phyloP scores from a whole-genome alignment of 2,797 vertebrate genomes.

The Argya squamiceps region DNA sequence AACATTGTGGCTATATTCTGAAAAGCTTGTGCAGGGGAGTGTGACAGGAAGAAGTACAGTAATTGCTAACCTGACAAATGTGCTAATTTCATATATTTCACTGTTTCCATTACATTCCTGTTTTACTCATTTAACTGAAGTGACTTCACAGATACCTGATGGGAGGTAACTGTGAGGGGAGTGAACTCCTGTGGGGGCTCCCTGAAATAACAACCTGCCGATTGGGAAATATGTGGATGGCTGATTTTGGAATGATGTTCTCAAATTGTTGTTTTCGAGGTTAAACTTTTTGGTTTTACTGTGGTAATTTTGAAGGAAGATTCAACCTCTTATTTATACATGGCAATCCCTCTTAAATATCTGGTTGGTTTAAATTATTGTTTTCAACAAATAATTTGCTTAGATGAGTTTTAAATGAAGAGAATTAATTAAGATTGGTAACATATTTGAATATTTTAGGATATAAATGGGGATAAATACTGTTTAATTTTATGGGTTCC shows the following conservation, averaged over 20 bases:
- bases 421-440: not conserved
- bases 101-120: not conserved
- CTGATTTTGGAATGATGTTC: not conserved
- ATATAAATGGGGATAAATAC: not conserved
- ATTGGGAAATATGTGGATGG: not conserved
- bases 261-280: not conserved
- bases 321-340: not conserved
- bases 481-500: not conserved
- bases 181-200: not conserved
- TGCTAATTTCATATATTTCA: not conserved
- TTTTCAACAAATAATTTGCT: not conserved
- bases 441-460: not conserved
- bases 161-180: not conserved
- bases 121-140: not conserved
- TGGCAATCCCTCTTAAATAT: not conserved
- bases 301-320: not conserved
- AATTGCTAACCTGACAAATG: not conserved
- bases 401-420: not conserved
- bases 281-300: not conserved
- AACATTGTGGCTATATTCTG: not conserved
- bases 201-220: not conserved
- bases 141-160: not conserved
- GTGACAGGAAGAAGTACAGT: not conserved
- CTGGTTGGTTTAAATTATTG: not conserved
- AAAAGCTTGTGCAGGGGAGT: not conserved